Evolutionary conservation across 2,888 invertebrate species (phyloP), one percentile per base, ranked within the genome.

Genomic region (Nephrocerus scutellatus): DNA sequence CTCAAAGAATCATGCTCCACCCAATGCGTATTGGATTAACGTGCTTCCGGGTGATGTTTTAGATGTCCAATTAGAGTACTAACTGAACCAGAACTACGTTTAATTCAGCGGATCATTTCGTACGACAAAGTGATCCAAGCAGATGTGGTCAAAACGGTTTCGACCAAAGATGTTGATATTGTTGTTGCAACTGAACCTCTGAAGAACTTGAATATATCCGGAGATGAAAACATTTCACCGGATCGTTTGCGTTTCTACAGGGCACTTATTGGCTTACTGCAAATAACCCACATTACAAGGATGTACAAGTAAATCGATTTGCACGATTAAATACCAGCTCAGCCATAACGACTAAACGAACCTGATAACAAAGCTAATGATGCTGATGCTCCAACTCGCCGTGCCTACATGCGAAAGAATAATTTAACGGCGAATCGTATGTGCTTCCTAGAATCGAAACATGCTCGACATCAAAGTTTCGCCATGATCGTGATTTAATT

Each of bases 401-500:
- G 28, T 4, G 5, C 12, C 9, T 15, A 28, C 28, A 7, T 9
- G 16, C 10, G 15, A 10, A 13, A 14, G 10, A 10, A 26, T 26
- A 13, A 14, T 6, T 26, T 26, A 13, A 26, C 14, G 26, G 14
- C 26, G 26, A 26, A 26, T 26, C 26, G n/a, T 26, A 26, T 6
- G 26, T 6, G 26, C 26, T 26, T 26, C 26, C 26, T 26, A 14
- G 5, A 6, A 26, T 26, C 26, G 14, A 26, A 10, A 26, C 7
- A 10, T 26, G 26, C 6, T 6, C 6, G 6, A 10, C 14, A 26
- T 26, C 26, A 26, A 26, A 13, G 26, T 26, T 26, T 26, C 10
- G 26, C 26, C 26, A 26, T 26, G 26, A 14, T 26, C 26, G 26
- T 26, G 26, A 26, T 26, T 26, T 26, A 26, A 7, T 6, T 26